These are phyloP conservation scores for Alviniconcha strummeri DNA, from an alignment of 2,888 invertebrate species.

Conservation along the genomic window DNA sequence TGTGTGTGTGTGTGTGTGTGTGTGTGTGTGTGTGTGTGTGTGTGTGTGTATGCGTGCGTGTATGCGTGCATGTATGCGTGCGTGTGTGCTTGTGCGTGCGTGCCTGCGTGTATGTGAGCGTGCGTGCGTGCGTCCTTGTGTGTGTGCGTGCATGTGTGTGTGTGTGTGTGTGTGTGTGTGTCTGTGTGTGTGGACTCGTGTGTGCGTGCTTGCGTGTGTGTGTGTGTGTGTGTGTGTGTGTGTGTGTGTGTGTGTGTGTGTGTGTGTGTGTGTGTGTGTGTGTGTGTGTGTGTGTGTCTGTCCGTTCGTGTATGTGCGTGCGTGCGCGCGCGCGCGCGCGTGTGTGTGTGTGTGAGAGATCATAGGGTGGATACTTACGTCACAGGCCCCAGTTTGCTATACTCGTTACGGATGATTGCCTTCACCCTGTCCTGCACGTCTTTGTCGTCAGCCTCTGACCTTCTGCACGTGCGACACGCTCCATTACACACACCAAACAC, in stretches of 20 bases:
- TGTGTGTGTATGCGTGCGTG: too few species aligned
- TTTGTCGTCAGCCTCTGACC: too few species aligned
- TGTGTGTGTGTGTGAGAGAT: neutral
- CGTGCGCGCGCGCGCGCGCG: too few species aligned
- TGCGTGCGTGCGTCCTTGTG: slow-evolving; percentile 20
- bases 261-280: slow-evolving; percentile 2
- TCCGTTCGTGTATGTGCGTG: neutral
- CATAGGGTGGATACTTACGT: slow-evolving; percentile 27
- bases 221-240: neutral
- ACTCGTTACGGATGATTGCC: slow-evolving; percentile 27
- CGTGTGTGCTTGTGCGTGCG: slow-evolving; percentile 19
- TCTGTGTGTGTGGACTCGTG: neutral
- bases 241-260: neutral
- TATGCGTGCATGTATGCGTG: neutral
- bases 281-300: neutral
- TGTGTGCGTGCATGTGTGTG: slow-evolving; percentile 17
- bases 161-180: slow-evolving; percentile 21
- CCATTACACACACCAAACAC: too few species aligned
- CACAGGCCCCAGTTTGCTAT: slow-evolving; percentile 36
- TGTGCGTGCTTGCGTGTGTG: neutral
- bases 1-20: too few species aligned
- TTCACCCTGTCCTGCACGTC: slow-evolving; percentile 6
- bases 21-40: too few species aligned
- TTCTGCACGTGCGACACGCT: too few species aligned
- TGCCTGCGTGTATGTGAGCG: slow-evolving; percentile 3